Percentiles rank a stretch among this genome's conserved stretches.
Evolutionary conservation across 1,140 invertebrate genomes (phyloP).

Genomic region (Micrasema minimum): DNA sequence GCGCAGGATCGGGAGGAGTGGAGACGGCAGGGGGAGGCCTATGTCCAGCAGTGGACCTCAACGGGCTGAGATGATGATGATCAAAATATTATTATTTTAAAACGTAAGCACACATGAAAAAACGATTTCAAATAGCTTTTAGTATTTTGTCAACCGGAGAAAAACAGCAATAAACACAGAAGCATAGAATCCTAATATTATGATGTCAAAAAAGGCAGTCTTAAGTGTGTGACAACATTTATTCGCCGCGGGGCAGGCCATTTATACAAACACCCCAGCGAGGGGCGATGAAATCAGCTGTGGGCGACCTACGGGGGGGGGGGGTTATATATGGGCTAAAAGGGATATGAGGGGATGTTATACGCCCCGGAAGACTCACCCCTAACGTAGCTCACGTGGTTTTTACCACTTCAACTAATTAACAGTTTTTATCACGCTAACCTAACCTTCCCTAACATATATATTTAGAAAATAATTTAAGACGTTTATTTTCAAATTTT

Average conservation of each 20-base stretch:
- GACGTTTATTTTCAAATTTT: too few relatives aligned
- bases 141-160: too few relatives aligned
- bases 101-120: too few relatives aligned
- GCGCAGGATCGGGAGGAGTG: too few relatives aligned
- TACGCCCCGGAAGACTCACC: too few relatives aligned
- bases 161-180: conserved; percentile 10
- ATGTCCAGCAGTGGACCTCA: too few relatives aligned
- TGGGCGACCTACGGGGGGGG: conserved; percentile 33
- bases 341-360: conserved; percentile 18
- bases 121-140: too few relatives aligned
- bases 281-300: conserved; percentile 50
- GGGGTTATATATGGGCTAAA: conserved; percentile 28
- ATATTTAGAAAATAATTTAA: too few relatives aligned
- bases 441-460: too few relatives aligned
- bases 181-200: conserved; percentile 16
- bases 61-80: too few relatives aligned
- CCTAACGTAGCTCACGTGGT: conserved; percentile 24
- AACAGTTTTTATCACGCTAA: conserved; percentile 10
- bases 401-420: conserved; percentile 33
- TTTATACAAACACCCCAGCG: conserved; percentile 48
- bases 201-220: conserved; percentile 29
- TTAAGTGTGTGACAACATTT: conserved; percentile 39
- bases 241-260: conserved; percentile 39
- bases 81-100: too few relatives aligned
- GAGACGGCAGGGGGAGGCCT: too few relatives aligned